phyloP scores from a whole-genome alignment of 2,113 vertebrate species.

The Apteryx mantelli region DNA sequence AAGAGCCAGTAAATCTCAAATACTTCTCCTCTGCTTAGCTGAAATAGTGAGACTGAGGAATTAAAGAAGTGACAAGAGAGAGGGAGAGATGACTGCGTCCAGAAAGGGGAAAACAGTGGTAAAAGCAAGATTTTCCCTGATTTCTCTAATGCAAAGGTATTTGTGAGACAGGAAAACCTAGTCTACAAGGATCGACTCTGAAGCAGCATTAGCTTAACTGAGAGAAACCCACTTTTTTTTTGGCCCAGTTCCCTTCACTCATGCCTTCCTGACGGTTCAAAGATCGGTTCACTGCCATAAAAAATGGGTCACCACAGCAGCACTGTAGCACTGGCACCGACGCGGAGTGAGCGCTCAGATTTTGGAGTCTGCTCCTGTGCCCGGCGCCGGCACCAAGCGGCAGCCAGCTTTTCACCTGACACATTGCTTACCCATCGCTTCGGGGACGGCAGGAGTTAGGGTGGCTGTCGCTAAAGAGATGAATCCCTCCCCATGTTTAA shows the following conservation, averaged over 20 bases:
- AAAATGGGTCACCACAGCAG: background rate
- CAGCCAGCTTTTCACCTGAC: background rate
- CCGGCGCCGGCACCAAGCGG: background rate
- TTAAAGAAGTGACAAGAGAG: background rate
- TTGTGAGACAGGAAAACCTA: background rate
- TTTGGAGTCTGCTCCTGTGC: background rate
- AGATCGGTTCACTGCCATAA: background rate
- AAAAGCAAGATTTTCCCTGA: background rate
- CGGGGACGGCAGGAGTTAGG: background rate
- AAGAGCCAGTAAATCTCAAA: background rate
- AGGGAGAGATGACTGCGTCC: background rate
- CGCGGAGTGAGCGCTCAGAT: fast-evolving
- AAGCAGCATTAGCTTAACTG: background rate
- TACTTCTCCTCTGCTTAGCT: background rate
- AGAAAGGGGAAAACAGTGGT: background rate
- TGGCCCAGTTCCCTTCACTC: background rate
- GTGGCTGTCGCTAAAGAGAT: background rate
- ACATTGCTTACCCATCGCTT: fast-evolving
- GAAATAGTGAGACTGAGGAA: background rate
- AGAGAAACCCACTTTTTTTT: background rate
- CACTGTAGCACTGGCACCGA: background rate
- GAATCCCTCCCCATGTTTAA: background rate
- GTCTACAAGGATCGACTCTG: background rate
- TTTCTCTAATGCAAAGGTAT: background rate
- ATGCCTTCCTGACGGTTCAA: background rate